Base-by-base conservation (phyloP, 2,113 vertebrate species). In the Jacana jacana region DNA sequence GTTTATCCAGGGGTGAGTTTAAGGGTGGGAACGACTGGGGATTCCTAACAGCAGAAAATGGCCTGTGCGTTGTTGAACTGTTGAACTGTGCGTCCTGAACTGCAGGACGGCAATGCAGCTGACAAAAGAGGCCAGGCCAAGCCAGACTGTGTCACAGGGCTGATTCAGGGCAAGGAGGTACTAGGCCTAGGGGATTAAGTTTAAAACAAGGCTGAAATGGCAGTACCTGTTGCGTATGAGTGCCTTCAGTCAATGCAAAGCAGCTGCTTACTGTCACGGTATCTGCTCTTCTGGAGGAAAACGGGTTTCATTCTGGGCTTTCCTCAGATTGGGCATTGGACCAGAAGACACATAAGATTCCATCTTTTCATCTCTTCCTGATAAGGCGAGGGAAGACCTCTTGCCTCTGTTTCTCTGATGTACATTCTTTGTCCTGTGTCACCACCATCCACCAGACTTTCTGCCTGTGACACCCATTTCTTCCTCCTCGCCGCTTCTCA, bases 31-130 rank as follows among this genome's bases (percentile, higher is more conserved):
- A 35, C 73, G 31, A 24, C 25, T 58, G 40, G 76, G 35, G 19
- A 75, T 81, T 91, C 51, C 72, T 65, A 51, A 55, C 1, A 16
- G 46, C 27, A 0, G 0, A 61, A 57, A 86, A 39, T 27, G 35
- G 11, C 37, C 28, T 0, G 0, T 18, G 18, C 0, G 0, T 15
- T 58, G 8, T 60, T 66, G 44, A 30, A 25, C 9, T n/a, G n/a
- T n/a, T n/a, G n/a, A n/a, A n/a, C n/a, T n/a, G n/a, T n/a, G n/a
- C n/a, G 9, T 80, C 24, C 60, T 58, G 52, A 85, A 48, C 63
- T 61, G 25, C 37, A 88, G 51, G n/a, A 65, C 4, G 19, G 39
- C 44, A 70, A 85, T 20, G 44, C 49, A 80, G 31, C 63, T 91
- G 65, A 48, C 14, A 68, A 40, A 84, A 78, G n/a, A 52, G 69